Conservation (phyloP, 2,797 vertebrate genomes). For the Clarias laeviceps region DNA sequence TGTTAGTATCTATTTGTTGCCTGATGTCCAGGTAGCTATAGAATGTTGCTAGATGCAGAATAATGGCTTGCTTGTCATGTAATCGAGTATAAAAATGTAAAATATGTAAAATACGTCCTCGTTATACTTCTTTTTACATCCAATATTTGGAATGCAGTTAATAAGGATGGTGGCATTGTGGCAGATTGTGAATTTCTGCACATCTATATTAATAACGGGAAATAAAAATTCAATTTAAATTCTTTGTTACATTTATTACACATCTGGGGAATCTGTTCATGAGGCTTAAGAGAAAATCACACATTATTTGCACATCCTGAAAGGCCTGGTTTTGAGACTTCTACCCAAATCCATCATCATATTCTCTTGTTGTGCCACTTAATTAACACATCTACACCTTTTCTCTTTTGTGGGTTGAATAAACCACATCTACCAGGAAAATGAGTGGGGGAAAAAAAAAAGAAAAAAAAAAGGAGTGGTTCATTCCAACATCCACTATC, state of each 20-base stretch:
- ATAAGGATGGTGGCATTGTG: background rate
- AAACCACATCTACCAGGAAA: conserved; percentile 12
- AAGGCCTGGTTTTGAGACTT: conserved; percentile 14
- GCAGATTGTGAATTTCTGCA: background rate
- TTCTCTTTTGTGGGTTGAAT: conserved; percentile 18
- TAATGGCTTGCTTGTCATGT: background rate
- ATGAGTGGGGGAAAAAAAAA: conserved; percentile 31
- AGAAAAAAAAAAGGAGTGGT: conserved; percentile 54
- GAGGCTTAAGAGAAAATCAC: conserved; percentile 6
- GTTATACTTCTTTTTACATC: background rate
- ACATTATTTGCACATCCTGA: conserved; percentile 46
- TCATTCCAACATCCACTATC: conserved; percentile 66
- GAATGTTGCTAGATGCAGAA: background rate
- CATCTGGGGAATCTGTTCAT: conserved; percentile 22
- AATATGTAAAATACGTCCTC: background rate
- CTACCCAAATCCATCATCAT: conserved; percentile 12
- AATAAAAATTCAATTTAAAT: background rate
- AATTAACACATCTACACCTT: conserved; percentile 27
- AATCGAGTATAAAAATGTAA: background rate
- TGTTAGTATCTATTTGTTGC: background rate
- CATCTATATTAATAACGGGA: background rate
- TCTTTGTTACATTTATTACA: background rate
- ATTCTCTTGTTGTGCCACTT: conserved; percentile 30
- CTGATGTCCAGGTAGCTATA: background rate
- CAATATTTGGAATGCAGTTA: background rate